These are phyloP conservation scores for Timandra comae DNA, from an alignment of 2,888 invertebrate genomes.

Conservation along the genomic window DNA sequence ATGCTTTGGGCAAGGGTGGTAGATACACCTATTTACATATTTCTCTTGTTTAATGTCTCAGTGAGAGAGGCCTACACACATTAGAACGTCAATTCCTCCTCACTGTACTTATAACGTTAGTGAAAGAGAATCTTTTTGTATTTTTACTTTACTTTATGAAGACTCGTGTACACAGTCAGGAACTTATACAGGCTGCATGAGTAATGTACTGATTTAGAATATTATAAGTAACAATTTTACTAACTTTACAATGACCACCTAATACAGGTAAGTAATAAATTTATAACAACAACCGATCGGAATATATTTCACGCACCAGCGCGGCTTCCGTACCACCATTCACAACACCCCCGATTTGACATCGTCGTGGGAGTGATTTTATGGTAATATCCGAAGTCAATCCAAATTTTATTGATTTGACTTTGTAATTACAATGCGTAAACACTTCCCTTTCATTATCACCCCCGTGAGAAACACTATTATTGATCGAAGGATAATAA, in stretches of 20 bases:
- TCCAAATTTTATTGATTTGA: constrained; percentile 46
- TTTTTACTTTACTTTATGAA: too few relatives aligned
- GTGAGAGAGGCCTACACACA: too few relatives aligned
- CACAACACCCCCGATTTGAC: constrained; percentile 44
- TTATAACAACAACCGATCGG: constrained; percentile 39
- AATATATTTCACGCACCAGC: constrained; percentile 62
- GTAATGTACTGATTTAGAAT: not conserved
- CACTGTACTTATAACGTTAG: too few relatives aligned
- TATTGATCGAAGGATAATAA: constrained; percentile 4
- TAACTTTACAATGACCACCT: constrained; percentile 6
- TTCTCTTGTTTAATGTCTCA: too few relatives aligned
- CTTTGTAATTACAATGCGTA: constrained; percentile 39
- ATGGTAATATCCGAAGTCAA: constrained; percentile 58
- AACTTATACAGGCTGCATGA: too few relatives aligned
- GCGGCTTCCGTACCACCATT: constrained; percentile 45
- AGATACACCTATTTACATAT: too few relatives aligned
- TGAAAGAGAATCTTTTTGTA: too few relatives aligned
- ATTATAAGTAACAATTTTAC: too few relatives aligned
- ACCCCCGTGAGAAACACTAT: constrained; percentile 12
- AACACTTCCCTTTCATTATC: constrained; percentile 30
- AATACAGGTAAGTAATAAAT: constrained; percentile 1
- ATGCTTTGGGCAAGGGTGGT: too few relatives aligned
- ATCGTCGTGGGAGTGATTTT: constrained; percentile 65
- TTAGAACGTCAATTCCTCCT: too few relatives aligned
- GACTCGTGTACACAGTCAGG: too few relatives aligned